Base-by-base conservation (phyloP, 2,113 vertebrate genomes). In the Mesembrinibis cayennensis region DNA sequence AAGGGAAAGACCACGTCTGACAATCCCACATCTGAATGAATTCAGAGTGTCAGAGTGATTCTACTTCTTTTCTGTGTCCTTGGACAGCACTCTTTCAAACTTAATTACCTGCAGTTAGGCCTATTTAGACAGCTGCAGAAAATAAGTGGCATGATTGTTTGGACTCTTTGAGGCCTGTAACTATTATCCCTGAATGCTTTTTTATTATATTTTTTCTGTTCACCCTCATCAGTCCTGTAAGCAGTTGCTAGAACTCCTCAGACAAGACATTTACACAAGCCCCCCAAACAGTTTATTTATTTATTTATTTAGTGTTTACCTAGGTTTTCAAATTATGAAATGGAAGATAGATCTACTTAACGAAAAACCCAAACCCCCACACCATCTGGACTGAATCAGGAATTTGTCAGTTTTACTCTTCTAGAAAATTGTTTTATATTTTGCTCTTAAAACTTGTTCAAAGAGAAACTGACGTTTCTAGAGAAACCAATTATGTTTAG, bases 351-450 rank as follows among this genome's bases (percentile, higher is more conserved):
- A 65, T 69, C 58, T 87, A 70, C 90, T 92, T 84, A 61, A 91
- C 94, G 65, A 85, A 81, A 90, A 91, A n/a, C 15, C 42, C 30
- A 82, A 93, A 52, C 96, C 87, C 56, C 82, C 93, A 93, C 53
- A 93, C 96, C 92, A 93, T 95, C 93, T 96, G 96, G 56, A 85
- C 63, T 1, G 5, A 72, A 85, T 78, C 26, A 3, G n/a, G 49
- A 89, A 87, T 87, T 96, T 85, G 23, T 76, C 1, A 4, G 36
- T 70, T 97, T 91, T 79, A 61, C 32, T 20, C 50, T 80, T 80
- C 49, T 72, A 63, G 74, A 95, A 47, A 6, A 12, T 52, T 65
- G 26, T 13, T 95, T 83, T 89, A 6, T 65, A 49, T 91, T 93
- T 95, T 82, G 3, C 12, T 76, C 32, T 82, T 89, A 55, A 84